phyloP scores from a whole-genome alignment of 2,113 vertebrate species.

The Nesogale talazaci region DNA sequence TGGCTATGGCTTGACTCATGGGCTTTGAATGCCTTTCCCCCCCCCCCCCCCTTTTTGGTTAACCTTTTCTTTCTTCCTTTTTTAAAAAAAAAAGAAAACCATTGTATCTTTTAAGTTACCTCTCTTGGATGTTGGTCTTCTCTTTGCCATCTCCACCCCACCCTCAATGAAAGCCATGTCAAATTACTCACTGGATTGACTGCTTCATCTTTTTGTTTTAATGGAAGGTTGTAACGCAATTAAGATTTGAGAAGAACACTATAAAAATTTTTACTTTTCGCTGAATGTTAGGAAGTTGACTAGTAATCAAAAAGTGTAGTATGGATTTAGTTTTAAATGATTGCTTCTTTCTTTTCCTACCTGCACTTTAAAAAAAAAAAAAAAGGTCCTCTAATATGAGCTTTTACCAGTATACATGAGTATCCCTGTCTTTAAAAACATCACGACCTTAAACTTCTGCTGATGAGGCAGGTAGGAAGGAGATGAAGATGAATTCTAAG shows the following conservation, averaged over 20 bases:
- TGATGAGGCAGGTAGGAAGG: slow-evolving; percentile 64
- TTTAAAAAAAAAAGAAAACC: slow-evolving; percentile 41
- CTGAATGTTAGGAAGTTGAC: slow-evolving; percentile 77
- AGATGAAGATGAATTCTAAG: slow-evolving; percentile 64
- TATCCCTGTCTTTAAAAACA: slow-evolving; percentile 49
- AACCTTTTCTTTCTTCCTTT: slow-evolving; percentile 70
- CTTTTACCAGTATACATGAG: slow-evolving; percentile 58
- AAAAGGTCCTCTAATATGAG: slow-evolving; percentile 60
- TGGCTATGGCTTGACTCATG: slow-evolving; percentile 90
- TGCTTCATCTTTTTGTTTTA: slow-evolving; percentile 78
- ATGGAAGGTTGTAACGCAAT: slow-evolving; percentile 86
- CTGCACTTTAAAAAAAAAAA: slow-evolving; percentile 70
- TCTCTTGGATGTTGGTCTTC: slow-evolving; percentile 82
- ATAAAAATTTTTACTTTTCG: slow-evolving; percentile 82
- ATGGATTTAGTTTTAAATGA: slow-evolving; percentile 80
- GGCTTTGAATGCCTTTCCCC: slow-evolving; percentile 88
- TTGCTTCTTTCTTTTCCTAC: slow-evolving; percentile 76
- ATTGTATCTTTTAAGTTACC: slow-evolving; percentile 83
- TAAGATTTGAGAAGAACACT: slow-evolving; percentile 83
- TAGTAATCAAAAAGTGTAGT: slow-evolving; percentile 80
- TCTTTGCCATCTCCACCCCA: slow-evolving; percentile 50
- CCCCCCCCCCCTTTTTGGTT: slow-evolving; percentile 79
- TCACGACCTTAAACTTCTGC: slow-evolving; percentile 62
- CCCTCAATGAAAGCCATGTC: slow-evolving; percentile 86
- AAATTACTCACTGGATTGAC: slow-evolving; percentile 82